A percentile compares a stretch with the other conserved stretches of the same genome.
Evolutionary conservation across 2,888 invertebrate genomes (phyloP).

Genomic region (Fragum whitleyi): DNA sequence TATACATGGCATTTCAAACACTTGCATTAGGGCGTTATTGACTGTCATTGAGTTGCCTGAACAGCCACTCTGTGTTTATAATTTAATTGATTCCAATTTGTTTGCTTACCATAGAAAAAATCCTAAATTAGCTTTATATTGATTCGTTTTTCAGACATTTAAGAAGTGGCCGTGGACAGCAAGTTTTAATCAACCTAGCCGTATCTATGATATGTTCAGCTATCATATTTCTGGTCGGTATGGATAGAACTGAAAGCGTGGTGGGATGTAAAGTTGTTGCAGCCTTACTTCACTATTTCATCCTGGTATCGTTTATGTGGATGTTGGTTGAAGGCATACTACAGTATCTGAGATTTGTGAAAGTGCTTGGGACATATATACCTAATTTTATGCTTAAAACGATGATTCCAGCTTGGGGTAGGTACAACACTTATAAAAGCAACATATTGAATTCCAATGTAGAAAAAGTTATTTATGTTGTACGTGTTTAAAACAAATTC

Average conservation of each 20-base stretch:
- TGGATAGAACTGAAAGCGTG: conserved; percentile 1
- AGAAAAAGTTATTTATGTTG: neutral
- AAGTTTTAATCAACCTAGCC: conserved; percentile 79
- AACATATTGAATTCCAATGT: neutral
- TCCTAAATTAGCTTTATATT: too few species aligned
- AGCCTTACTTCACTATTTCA: conserved; percentile 74
- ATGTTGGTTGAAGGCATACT: conserved; percentile 90
- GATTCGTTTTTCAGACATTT: conserved; percentile 85
- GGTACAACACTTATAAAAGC: too few species aligned
- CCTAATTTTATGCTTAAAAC: conserved; percentile 89
- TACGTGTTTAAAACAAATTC: too few species aligned
- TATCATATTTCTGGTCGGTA: conserved; percentile 12
- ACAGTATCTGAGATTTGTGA: conserved; percentile 90
- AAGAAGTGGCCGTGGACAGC: conserved; percentile 88
- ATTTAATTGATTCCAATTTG: too few species aligned
- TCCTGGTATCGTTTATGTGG: conserved; percentile 86
- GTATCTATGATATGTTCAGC: conserved; percentile 13
- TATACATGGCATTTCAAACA: too few species aligned
- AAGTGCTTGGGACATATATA: conserved; percentile 87
- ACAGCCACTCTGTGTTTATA: too few species aligned
- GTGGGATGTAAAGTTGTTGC: conserved; percentile 85
- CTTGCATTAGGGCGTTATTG: too few species aligned
- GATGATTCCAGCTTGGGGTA: conserved; percentile 85
- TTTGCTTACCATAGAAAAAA: too few species aligned
- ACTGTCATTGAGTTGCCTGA: too few species aligned